These are phyloP conservation scores for Caenorhabditis latens DNA, from an alignment of 1,140 invertebrate species.

Conservation along the genomic window DNA sequence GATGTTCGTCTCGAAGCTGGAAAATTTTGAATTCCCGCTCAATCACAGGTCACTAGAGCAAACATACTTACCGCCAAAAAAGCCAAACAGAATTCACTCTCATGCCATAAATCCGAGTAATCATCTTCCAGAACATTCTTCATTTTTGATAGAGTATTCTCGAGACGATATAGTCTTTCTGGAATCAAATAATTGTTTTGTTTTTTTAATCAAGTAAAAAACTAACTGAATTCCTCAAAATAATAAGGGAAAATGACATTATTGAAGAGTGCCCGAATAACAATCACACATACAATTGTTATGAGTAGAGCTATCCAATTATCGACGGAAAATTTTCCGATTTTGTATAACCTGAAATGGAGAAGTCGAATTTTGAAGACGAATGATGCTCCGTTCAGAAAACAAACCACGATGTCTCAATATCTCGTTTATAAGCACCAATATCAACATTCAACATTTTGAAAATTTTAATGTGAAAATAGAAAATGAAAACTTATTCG, in stretches of 20 bases:
- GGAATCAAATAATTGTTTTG: neutral
- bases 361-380: too few species aligned
- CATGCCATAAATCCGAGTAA: constrained; percentile 37
- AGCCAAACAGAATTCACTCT: constrained; percentile 22
- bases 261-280: constrained; percentile 17
- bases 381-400: neutral
- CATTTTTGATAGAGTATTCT: constrained; percentile 7
- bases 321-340: neutral
- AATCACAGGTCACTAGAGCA: neutral
- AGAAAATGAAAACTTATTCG: too few species aligned
- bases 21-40: neutral
- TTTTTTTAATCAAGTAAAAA: too few species aligned
- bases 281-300: neutral
- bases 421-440: constrained; percentile 22
- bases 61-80: constrained; percentile 33
- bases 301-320: constrained; percentile 16
- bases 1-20: constrained; percentile 33
- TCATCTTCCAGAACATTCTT: constrained; percentile 29
- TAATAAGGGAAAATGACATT: constrained; percentile 40
- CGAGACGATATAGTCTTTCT: constrained; percentile 25
- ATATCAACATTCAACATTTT: constrained; percentile 38
- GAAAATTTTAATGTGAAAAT: too few species aligned
- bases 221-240: constrained; percentile 36
- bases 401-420: constrained; percentile 20
- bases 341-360: neutral